Evolutionary conservation across 1,140 invertebrate genomes (phyloP).

Genomic region (Bombus affinis): DNA sequence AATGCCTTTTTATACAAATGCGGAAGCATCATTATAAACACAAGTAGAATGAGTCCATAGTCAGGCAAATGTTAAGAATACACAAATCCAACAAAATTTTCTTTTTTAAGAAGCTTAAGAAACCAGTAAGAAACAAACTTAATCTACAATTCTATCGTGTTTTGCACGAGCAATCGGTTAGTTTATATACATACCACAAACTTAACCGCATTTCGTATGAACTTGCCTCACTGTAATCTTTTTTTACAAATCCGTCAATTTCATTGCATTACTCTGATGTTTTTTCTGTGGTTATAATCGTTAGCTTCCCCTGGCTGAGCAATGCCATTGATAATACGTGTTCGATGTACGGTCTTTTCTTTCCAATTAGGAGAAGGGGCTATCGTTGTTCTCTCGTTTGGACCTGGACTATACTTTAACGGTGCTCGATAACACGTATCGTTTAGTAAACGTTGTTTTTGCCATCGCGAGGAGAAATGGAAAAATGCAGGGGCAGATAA

Average conservation of each 20-base stretch:
- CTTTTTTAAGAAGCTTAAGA: too few relatives aligned
- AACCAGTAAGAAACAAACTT: too few relatives aligned
- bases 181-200: too few relatives aligned
- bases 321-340: neutral
- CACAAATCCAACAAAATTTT: neutral
- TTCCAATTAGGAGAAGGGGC: neutral
- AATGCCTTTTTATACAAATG: neutral
- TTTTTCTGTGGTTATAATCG: neutral
- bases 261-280: neutral
- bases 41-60: neutral
- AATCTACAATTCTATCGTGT: too few relatives aligned
- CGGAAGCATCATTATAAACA: neutral
- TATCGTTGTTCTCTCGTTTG: neutral
- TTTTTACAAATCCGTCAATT: neutral
- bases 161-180: too few relatives aligned
- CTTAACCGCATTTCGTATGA: too few relatives aligned
- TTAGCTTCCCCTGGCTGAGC: too few relatives aligned
- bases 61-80: neutral
- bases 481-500: conserved; percentile 10
- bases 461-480: neutral
- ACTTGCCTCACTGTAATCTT: too few relatives aligned
- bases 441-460: neutral
- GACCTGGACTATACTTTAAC: neutral
- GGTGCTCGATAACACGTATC: neutral
- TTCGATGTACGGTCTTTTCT: neutral